Conservation (phyloP, 2,113 vertebrate species). For the Psilopogon haemacephalus region DNA sequence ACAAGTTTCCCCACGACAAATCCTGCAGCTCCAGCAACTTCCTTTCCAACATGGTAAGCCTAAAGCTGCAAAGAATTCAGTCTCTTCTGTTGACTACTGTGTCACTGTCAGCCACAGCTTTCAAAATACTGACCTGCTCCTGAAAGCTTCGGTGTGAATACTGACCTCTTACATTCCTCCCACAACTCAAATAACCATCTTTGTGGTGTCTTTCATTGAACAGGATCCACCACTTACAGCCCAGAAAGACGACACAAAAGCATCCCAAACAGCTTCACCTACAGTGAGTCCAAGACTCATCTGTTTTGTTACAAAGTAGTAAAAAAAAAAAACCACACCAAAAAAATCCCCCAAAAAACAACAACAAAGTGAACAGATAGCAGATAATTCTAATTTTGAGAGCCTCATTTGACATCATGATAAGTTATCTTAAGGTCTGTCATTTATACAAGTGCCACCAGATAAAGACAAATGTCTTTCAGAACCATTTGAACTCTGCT, state of each 20-base stretch:
- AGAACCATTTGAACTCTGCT: neutral
- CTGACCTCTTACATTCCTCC: neutral
- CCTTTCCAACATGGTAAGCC: neutral
- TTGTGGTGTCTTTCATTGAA: neutral
- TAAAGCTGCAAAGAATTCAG: neutral
- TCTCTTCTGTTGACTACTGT: neutral
- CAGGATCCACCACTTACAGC: neutral
- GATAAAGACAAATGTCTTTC: neutral
- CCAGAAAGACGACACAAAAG: neutral
- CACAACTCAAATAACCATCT: neutral
- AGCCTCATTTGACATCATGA: neutral
- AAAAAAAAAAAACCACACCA: neutral
- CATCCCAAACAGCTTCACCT: neutral
- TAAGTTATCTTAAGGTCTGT: neutral
- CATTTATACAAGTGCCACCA: neutral
- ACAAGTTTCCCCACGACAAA: neutral
- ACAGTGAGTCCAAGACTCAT: neutral
- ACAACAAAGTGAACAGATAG: neutral
- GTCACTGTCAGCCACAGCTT: neutral
- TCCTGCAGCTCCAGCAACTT: neutral
- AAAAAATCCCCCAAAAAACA: neutral
- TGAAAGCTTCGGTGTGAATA: neutral
- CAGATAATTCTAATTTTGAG: neutral
- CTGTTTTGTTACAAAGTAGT: neutral
- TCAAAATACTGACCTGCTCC: neutral